Percentiles rank a stretch among this genome's conserved stretches.
Conservation (phyloP, 2,797 vertebrate genomes). For the Telmatherina bonti region DNA sequence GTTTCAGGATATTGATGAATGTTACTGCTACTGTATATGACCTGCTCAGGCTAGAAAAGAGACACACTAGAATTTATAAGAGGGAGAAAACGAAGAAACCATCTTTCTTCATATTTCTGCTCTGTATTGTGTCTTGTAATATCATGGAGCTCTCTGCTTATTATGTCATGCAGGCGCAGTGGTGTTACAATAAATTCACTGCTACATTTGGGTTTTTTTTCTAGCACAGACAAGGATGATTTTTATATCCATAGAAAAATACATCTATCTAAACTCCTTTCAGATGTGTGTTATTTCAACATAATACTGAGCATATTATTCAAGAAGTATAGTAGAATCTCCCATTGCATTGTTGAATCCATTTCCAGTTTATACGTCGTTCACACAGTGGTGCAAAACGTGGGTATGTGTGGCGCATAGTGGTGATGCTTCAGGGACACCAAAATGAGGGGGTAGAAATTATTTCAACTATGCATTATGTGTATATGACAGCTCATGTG, state of each 20-base stretch:
- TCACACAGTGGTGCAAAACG: no score
- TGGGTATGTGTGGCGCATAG: no score
- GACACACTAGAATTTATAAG: constrained; percentile 39
- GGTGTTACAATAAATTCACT: constrained; percentile 39
- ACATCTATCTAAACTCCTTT: constrained; percentile 47
- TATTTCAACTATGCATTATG: no score
- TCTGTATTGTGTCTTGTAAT: constrained; percentile 35
- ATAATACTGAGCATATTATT: constrained; percentile 44
- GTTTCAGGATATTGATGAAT: constrained; percentile 57
- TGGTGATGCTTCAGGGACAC: no score
- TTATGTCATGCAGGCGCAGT: constrained; percentile 24
- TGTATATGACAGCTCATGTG: no score
- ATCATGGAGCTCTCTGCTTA: constrained; percentile 18
- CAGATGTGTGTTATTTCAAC: constrained; percentile 50
- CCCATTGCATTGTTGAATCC: constrained; percentile 13
- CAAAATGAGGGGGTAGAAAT: no score
- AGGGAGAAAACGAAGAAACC: constrained; percentile 27
- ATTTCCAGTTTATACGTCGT: constrained; percentile 44
- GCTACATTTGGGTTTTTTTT: constrained; percentile 32
- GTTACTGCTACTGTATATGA: constrained; percentile 34
- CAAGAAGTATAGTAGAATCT: constrained; percentile 31
- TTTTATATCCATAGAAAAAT: constrained; percentile 43
- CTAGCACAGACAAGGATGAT: constrained; percentile 37
- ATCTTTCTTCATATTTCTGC: constrained; percentile 20
- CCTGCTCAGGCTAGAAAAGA: constrained; percentile 39